A percentile compares a stretch with the other conserved stretches of the same genome.
Evolutionary conservation across 2,113 vertebrate genomes (phyloP).

Genomic region (Axis porcinus): DNA sequence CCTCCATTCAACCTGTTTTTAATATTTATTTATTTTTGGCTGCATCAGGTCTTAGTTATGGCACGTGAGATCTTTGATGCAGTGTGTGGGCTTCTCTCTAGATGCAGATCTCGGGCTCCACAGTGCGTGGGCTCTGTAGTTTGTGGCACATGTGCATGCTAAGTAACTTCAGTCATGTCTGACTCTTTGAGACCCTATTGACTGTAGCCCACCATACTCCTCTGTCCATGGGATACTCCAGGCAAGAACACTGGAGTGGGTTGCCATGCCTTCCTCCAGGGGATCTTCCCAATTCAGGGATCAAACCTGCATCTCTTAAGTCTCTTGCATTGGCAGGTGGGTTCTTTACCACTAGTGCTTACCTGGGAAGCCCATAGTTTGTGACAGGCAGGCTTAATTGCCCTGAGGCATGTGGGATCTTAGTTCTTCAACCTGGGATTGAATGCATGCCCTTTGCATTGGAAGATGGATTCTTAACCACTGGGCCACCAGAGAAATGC

Average conservation of each 20-base stretch:
- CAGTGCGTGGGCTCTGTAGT: neutral
- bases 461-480: neutral
- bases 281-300: neutral
- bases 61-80: neutral
- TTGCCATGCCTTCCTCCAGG: neutral
- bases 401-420: neutral
- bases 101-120: neutral
- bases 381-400: neutral
- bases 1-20: neutral
- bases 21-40: neutral
- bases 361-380: neutral
- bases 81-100: neutral
- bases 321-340: neutral
- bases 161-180: neutral
- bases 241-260: neutral
- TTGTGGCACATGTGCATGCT: neutral
- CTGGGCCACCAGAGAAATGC: neutral
- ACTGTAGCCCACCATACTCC: neutral
- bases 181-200: neutral
- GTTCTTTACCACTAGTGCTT: neutral
- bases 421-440: neutral
- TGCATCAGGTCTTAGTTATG: neutral
- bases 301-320: neutral
- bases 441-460: neutral
- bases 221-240: neutral